Conservation (phyloP, 2,888 invertebrate genomes). For the Lithosia quadra region DNA sequence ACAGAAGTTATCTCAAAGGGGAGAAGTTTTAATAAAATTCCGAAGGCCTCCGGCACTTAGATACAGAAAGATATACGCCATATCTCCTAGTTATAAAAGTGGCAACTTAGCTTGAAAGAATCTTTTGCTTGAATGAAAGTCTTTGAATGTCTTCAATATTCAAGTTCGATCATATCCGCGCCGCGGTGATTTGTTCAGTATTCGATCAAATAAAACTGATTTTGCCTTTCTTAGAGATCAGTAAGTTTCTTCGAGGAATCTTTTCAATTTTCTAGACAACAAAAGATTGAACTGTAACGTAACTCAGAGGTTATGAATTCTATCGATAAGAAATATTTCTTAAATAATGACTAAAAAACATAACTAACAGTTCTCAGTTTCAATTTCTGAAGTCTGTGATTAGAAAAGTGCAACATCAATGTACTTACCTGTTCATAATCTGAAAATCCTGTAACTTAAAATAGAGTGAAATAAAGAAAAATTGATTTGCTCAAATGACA, state of each 20-base stretch:
- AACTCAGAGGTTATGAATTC: neutral
- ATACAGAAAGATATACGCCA: conserved; percentile 75
- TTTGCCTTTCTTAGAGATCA: conserved; percentile 32
- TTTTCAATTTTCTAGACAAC: conserved; percentile 27
- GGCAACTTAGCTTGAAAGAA: conserved; percentile 66
- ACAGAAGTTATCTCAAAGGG: conserved; percentile 84
- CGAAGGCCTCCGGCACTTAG: conserved; percentile 77
- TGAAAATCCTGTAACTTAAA: too few species aligned
- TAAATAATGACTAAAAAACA: too few species aligned
- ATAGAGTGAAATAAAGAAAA: too few species aligned
- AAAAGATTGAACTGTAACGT: conserved; percentile 24
- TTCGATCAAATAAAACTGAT: conserved; percentile 56
- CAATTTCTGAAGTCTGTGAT: too few species aligned
- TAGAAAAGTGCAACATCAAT: too few species aligned
- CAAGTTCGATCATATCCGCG: conserved; percentile 56
- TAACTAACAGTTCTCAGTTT: too few species aligned
- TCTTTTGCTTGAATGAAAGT: conserved; percentile 62
- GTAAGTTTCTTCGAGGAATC: conserved; percentile 35
- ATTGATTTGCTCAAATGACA: too few species aligned
- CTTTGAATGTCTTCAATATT: conserved; percentile 72
- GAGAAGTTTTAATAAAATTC: conserved; percentile 86
- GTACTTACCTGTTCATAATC: too few species aligned
- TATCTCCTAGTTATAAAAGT: conserved; percentile 68
- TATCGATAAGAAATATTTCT: neutral
- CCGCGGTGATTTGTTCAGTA: conserved; percentile 55